Conservation (phyloP, 2,113 vertebrate genomes). For the Zosterops japonicus region DNA sequence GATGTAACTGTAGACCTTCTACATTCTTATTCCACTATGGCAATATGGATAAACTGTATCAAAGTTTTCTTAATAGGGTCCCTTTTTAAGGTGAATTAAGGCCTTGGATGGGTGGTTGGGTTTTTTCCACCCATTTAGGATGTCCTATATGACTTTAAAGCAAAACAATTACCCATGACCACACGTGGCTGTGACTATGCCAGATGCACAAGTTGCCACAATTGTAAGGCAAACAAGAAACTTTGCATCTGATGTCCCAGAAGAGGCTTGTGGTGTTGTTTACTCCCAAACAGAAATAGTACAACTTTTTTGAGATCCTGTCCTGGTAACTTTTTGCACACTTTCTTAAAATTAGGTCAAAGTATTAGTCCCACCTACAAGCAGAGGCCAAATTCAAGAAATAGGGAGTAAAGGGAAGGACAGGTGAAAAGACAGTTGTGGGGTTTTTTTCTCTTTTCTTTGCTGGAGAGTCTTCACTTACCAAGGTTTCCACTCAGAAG, state of each 20-base stretch:
- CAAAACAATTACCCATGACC: background rate
- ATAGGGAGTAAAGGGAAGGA: background rate
- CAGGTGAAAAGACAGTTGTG: background rate
- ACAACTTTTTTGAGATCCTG: background rate
- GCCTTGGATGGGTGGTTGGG: background rate
- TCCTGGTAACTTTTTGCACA: fast-evolving
- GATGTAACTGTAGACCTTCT: background rate
- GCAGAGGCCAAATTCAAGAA: background rate
- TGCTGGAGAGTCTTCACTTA: background rate
- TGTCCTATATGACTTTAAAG: background rate
- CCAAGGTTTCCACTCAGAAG: background rate
- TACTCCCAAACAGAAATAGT: background rate
- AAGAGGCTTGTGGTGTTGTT: background rate
- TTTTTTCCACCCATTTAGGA: background rate
- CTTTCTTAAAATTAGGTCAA: background rate
- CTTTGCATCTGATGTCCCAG: background rate
- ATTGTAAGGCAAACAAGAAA: background rate
- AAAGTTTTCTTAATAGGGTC: background rate
- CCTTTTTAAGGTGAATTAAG: background rate
- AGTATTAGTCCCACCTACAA: background rate
- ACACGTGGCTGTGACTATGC: too few species aligned
- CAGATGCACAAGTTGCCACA: background rate
- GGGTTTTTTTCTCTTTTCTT: background rate
- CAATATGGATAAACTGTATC: background rate
- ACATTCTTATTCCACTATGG: background rate